phyloP scores from a whole-genome alignment of 53 echinoderm and acorn worm species.

The Crossaster papposus region DNA sequence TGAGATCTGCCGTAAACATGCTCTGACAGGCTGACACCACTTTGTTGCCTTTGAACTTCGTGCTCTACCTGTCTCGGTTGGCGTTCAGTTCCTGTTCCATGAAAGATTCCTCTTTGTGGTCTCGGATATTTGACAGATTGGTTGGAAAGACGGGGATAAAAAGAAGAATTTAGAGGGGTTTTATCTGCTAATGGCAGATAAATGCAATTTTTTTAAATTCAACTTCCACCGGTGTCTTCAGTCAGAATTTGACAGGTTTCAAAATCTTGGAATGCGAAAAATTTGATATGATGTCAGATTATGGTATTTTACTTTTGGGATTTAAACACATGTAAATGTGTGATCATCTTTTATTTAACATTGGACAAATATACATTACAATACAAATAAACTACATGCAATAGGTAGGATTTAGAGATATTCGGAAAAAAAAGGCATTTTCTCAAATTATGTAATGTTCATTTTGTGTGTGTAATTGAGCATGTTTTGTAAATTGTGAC shows the following conservation, averaged over 20 bases:
- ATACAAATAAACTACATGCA: too few relatives aligned
- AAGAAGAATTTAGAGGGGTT: background rate
- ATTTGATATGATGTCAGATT: background rate
- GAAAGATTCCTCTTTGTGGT: background rate
- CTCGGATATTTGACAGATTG: background rate
- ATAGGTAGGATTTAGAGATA: too few relatives aligned
- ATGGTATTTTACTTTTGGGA: background rate
- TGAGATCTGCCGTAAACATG: conserved; percentile 53
- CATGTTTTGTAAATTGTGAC: too few relatives aligned
- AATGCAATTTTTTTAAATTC: too few relatives aligned
- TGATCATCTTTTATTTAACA: background rate
- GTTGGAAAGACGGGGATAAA: background rate
- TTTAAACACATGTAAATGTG: background rate
- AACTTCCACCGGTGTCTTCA: background rate
- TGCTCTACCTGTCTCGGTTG: background rate
- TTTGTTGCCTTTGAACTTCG: conserved; percentile 44
- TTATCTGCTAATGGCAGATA: conserved; percentile 3
- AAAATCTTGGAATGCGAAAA: background rate
- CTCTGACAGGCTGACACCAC: conserved; percentile 32
- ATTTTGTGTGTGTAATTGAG: too few relatives aligned
- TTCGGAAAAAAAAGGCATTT: too few relatives aligned
- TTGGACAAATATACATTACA: too few relatives aligned
- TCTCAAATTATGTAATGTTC: too few relatives aligned
- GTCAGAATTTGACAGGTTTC: background rate
- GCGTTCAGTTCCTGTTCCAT: background rate